These are phyloP conservation scores for Thamnaconus septentrionalis DNA, from an alignment of 2,113 vertebrate genomes.

Conservation along the genomic window DNA sequence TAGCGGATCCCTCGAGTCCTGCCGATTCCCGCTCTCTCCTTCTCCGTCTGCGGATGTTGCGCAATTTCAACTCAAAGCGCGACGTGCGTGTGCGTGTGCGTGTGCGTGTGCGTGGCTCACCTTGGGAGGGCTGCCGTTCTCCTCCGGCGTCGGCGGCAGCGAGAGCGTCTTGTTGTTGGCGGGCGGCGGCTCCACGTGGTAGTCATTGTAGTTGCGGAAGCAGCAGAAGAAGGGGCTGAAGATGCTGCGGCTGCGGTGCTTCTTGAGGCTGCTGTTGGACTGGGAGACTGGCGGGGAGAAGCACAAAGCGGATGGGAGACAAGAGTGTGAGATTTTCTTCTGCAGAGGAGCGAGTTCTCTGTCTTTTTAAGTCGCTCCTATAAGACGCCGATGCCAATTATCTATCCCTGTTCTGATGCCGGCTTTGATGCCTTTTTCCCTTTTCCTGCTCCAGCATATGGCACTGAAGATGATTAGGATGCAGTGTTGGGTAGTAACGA, in stretches of 20 bases:
- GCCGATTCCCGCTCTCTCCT: neutral
- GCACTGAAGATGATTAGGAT: too few species aligned
- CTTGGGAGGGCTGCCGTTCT: conserved; percentile 93
- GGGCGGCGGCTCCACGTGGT: conserved; percentile 86
- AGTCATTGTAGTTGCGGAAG: conserved; percentile 95
- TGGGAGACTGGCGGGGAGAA: conserved; percentile 82
- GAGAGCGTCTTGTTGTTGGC: conserved; percentile 83
- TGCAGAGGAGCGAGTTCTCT: neutral
- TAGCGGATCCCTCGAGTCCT: conserved; percentile 25
- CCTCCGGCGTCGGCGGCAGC: conserved; percentile 87
- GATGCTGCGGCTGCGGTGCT: conserved; percentile 91
- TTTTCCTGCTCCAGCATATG: too few species aligned
- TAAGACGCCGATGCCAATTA: too few species aligned
- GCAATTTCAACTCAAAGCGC: too few species aligned
- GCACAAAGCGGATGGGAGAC: conserved; percentile 7
- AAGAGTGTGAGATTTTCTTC: neutral
- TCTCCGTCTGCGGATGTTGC: too few species aligned
- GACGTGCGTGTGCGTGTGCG: too few species aligned
- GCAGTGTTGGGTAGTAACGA: too few species aligned
- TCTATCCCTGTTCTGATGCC: too few species aligned
- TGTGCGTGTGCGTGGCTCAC: conserved; percentile 65
- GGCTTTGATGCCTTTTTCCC: too few species aligned
- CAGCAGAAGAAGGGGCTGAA: conserved; percentile 99
- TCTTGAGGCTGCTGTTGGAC: conserved; percentile 89
- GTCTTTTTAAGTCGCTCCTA: neutral